Base-by-base conservation (phyloP, 1,140 invertebrate species). In the Bombus difficillimus region DNA sequence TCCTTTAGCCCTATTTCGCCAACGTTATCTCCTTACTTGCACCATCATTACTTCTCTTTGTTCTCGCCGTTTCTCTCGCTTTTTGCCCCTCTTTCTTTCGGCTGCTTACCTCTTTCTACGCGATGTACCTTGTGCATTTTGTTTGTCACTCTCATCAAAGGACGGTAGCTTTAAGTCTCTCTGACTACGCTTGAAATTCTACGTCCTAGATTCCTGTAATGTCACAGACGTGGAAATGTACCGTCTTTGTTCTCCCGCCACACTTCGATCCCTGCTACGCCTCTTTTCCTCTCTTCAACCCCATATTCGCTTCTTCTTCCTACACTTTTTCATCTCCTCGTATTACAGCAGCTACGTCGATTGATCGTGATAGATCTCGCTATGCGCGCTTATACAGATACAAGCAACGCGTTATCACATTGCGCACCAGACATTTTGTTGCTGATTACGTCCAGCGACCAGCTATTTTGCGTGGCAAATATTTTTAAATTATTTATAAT, bases 101-200 rank as follows among this genome's bases (percentile, higher is more conserved):
- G 37, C 25, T 32, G 80, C 47, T 81, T 72, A 72, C 28, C 64
- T 34, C 59, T 47, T 74, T 47, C 32, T 32, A 12, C 74, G 2
- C 34, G 18, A 37, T 57, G 74, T 28, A 57, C 22, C 74, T 39
- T 75, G 53, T 66, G 69, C 77, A 81, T 86, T 86, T 86, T 72
- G 79, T 82, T 86, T 80, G 83, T 64, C 83, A 79, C 68, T 85
- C 68, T 80, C 53, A 75, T 84, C 82, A 84, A 78, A 84, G 82
- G 34, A 72, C 74, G 62, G 47, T 34, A 53, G 75, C 74, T 71
- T 59, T n/a, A 59, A 69, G 37, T 41, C 53, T 22, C 43, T 59
- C 25, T 53, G 53, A 47, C 47, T 43, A 22, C 64, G 64, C n/a
- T 76, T 32, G 73, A 59, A 84, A 84, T 78, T 78, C n/a, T 53